A percentile compares a stretch with the other conserved stretches of the same genome.
phyloP scores from a whole-genome alignment of 2,888 invertebrate genomes.

The Venusia cambrica region DNA sequence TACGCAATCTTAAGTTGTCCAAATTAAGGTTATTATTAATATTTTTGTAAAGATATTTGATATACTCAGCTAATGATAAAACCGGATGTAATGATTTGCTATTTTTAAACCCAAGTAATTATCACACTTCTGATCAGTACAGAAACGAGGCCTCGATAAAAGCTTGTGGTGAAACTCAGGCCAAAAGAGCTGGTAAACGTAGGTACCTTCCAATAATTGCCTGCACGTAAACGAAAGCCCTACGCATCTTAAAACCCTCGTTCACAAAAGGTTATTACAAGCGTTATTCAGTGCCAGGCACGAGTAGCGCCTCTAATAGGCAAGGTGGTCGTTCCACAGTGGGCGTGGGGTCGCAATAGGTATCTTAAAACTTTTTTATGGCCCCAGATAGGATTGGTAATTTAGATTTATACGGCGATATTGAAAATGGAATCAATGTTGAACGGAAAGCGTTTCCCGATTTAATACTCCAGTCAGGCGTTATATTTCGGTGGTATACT shows the following conservation, averaged over 20 bases:
- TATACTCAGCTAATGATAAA: too few relatives aligned
- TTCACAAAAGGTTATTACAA: constrained; percentile 64
- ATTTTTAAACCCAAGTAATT: too few relatives aligned
- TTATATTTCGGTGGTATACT: too few relatives aligned
- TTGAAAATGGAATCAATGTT: constrained; percentile 22
- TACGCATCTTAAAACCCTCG: constrained; percentile 55
- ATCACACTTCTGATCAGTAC: too few relatives aligned
- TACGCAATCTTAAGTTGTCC: too few relatives aligned
- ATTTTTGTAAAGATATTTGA: too few relatives aligned
- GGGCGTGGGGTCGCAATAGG: constrained; percentile 18
- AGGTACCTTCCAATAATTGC: constrained; percentile 48
- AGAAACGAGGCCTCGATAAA: too few relatives aligned
- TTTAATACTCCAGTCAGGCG: too few relatives aligned
- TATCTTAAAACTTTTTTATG: constrained; percentile 29
- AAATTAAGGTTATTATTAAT: too few relatives aligned
- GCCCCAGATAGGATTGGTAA: constrained; percentile 22
- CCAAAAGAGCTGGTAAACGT: constrained; percentile 36
- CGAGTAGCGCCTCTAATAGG: constrained; percentile 53
- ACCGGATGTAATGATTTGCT: too few relatives aligned
- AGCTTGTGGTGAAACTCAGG: constrained; percentile 17
- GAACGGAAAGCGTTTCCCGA: too few relatives aligned
- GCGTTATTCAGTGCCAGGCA: constrained; percentile 61
- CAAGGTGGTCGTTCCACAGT: constrained; percentile 39
- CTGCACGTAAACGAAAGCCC: constrained; percentile 44
- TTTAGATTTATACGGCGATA: constrained; percentile 27